A percentile compares a stretch with the other conserved stretches of the same genome.
phyloP scores from a whole-genome alignment of 2,797 vertebrate genomes.

The Coccyzus lansbergi region DNA sequence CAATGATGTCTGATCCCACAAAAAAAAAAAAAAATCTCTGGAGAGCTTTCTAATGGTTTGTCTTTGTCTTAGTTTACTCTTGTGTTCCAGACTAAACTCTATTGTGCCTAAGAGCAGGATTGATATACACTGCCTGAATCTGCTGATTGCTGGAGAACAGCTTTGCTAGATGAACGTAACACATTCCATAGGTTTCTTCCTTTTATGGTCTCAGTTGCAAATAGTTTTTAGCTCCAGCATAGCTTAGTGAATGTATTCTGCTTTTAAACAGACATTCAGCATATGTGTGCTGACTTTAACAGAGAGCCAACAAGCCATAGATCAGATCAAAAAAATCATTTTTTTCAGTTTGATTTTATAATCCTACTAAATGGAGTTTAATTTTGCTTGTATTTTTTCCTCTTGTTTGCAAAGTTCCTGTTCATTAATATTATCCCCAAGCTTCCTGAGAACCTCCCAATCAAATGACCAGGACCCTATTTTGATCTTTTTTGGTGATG shows the following conservation, averaged over 20 bases:
- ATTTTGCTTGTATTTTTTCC: slow-evolving; percentile 49
- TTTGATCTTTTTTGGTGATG: slow-evolving; percentile 2
- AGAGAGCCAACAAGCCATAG: slow-evolving; percentile 10
- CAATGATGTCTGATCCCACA: not conserved
- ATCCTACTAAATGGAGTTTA: slow-evolving; percentile 63
- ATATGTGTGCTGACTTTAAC: slow-evolving; percentile 39
- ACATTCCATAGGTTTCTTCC: slow-evolving; percentile 52
- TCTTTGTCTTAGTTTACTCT: slow-evolving; percentile 20
- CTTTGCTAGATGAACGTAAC: slow-evolving; percentile 56
- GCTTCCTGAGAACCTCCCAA: slow-evolving; percentile 19
- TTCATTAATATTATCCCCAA: slow-evolving; percentile 23
- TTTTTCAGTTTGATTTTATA: slow-evolving; percentile 60
- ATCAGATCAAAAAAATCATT: slow-evolving; percentile 43
- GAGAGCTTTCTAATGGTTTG: slow-evolving; percentile 27
- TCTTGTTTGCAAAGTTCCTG: not conserved
- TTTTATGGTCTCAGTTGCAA: slow-evolving; percentile 60
- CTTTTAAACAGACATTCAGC: slow-evolving; percentile 43
- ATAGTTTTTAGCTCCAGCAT: slow-evolving; percentile 26
- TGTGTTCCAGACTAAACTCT: not conserved
- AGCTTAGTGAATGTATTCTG: slow-evolving; percentile 25
- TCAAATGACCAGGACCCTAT: not conserved
- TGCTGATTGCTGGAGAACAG: slow-evolving; percentile 44
- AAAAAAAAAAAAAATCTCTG: not conserved
- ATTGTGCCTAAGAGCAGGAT: slow-evolving; percentile 50
- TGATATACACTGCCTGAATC: slow-evolving; percentile 19